A percentile compares a stretch with the other conserved stretches of the same genome.
These are phyloP conservation scores for Calypte anna DNA, from an alignment of 2,113 vertebrate species.

Conservation along the genomic window DNA sequence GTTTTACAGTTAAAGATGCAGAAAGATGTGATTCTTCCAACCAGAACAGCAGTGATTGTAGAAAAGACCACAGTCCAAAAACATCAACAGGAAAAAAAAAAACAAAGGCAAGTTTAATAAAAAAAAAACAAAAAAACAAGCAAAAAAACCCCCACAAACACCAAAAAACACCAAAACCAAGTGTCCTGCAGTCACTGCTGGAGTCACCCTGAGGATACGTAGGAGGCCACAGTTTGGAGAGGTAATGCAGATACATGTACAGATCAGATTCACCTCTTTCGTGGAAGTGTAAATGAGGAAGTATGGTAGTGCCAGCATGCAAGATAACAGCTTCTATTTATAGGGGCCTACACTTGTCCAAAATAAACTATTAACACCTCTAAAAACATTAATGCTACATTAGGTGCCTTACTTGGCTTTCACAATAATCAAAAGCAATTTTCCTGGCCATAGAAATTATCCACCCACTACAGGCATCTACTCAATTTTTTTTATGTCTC, in stretches of 20 bases:
- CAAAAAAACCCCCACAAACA: background rate
- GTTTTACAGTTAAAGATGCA: background rate
- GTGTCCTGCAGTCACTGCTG: background rate
- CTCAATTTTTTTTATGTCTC: background rate
- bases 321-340: background rate
- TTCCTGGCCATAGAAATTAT: background rate
- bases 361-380: background rate
- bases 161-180: background rate
- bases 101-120: background rate
- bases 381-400: background rate
- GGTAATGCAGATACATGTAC: background rate
- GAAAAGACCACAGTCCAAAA: background rate
- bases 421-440: background rate
- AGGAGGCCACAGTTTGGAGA: background rate
- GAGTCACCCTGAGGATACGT: background rate
- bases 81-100: background rate
- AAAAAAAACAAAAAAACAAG: background rate
- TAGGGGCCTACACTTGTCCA: background rate
- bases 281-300: background rate
- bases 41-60: background rate
- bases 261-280: background rate
- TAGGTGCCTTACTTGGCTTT: background rate
- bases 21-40: background rate
- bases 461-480: background rate
- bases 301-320: background rate